These are phyloP conservation scores for Phymastichus coffea DNA, from an alignment of 1,140 invertebrate genomes.

Conservation along the genomic window DNA sequence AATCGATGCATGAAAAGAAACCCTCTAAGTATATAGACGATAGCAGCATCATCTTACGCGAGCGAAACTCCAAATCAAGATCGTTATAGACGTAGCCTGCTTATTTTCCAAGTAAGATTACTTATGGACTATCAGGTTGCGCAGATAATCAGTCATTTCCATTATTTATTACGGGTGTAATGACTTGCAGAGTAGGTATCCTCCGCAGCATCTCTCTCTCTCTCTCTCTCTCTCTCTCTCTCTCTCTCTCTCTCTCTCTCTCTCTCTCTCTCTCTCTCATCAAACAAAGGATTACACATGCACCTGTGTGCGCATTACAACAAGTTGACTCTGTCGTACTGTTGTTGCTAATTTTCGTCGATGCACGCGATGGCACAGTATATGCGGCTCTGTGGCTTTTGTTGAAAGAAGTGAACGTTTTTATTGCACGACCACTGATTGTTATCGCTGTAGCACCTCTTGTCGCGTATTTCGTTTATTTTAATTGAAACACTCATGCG, in stretches of 20 bases:
- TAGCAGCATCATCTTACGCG: slow-evolving; percentile 2
- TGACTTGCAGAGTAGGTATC: slow-evolving; percentile 19
- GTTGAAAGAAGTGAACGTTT: neutral
- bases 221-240: no score
- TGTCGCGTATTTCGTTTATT: neutral
- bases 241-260: neutral
- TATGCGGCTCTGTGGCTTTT: no score
- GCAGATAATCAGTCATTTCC: slow-evolving; percentile 18
- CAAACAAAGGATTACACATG: slow-evolving; percentile 15
- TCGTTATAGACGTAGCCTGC: slow-evolving; percentile 7
- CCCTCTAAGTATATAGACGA: no score
- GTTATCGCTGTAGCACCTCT: neutral
- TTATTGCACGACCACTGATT: neutral
- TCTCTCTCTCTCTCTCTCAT: no score
- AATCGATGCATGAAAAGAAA: no score
- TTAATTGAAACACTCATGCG: slow-evolving; percentile 3
- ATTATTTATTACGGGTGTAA: slow-evolving; percentile 22
- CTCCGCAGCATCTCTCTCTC: slow-evolving; percentile 11
- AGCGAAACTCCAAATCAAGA: slow-evolving; percentile 16
- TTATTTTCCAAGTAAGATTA: neutral
- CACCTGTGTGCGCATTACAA: neutral
- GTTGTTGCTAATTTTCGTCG: no score
- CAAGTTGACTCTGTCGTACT: slow-evolving; percentile 23
- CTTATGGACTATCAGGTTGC: neutral
- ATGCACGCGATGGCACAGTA: no score